A percentile compares a stretch with the other conserved stretches of the same genome.
phyloP scores from a whole-genome alignment of 2,113 vertebrate species.

The Ovis canadensis region DNA sequence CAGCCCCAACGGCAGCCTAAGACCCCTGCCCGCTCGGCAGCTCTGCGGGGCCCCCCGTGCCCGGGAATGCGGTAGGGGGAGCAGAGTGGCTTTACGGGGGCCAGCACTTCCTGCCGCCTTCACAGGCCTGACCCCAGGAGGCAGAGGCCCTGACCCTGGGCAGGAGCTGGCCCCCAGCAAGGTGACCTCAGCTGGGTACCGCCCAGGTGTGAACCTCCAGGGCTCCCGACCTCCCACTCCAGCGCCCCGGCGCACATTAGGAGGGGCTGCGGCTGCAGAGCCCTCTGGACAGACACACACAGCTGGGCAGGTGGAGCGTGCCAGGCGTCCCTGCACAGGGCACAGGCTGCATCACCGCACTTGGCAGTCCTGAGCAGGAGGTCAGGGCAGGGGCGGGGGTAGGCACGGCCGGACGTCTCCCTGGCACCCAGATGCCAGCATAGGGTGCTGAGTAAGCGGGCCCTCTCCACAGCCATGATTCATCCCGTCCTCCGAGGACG shows the following conservation, averaged over 20 bases:
- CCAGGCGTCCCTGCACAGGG: background rate
- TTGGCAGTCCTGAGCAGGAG: background rate
- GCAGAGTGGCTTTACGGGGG: background rate
- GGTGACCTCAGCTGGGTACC: background rate
- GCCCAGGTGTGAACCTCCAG: background rate
- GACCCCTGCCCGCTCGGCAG: background rate
- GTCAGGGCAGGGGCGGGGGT: background rate
- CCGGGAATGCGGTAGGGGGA: rapidly evolving
- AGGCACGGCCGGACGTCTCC: background rate
- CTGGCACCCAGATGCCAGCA: background rate
- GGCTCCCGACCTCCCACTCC: background rate
- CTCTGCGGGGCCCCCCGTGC: background rate
- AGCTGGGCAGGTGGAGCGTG: background rate
- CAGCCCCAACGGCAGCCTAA: background rate
- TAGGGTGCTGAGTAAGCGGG: background rate
- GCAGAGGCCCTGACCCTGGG: background rate
- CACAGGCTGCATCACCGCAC: background rate
- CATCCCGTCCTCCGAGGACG: background rate
- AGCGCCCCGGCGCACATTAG: background rate
- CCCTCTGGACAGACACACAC: background rate
- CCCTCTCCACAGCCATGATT: background rate
- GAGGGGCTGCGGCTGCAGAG: background rate
- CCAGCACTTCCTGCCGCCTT: background rate
- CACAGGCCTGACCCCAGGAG: background rate
- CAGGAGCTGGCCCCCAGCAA: conserved; percentile 19